Base-by-base conservation (phyloP, 2,113 vertebrate genomes). In the Tonatia bakeri region DNA sequence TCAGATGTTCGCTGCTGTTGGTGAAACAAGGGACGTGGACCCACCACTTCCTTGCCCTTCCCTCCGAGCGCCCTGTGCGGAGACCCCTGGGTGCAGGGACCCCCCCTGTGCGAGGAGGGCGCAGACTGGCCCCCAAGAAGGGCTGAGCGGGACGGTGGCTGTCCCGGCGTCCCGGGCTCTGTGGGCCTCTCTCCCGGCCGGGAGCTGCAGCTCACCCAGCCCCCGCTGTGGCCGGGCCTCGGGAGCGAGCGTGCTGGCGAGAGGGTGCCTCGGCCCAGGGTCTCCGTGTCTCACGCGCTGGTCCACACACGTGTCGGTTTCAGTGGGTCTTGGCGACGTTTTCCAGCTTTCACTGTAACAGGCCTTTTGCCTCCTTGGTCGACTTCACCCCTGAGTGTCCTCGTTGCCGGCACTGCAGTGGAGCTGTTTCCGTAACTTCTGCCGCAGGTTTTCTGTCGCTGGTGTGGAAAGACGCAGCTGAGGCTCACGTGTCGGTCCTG, bases 111-210 rank as follows among this genome's bases (percentile, higher is more conserved):
- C n/a, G n/a, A n/a, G n/a, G n/a, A n/a, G n/a, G n/a, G 40, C 24
- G 5, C 72, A 31, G 26, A 31, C 72, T 7, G 7, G 70, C 91
- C 45, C 31, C 14, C 38, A 0, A 79, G 54, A 17, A 26, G 26
- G 12, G 10, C 47, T 16, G 0, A 0, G 0, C 0, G 0, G 3
- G 7, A 13, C 1, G 7, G 31, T 0, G 17, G 2, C 80, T 7
- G 52, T 12, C 0, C 33, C 9, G 64, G 73, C 50, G 38, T 22
- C 20, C 19, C n/a, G 13, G 52, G 2, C 7, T 14, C 22, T 1
- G 0, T 0, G 19, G 43, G 10, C 14, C 7, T 40, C 36, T 50
- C 36, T 69, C 38, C 31, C 36, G 24, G 61, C 69, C 13, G 0
- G n/a, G 65, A 36, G 65, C 19, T 16, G 40, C 22, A 6, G 7